phyloP scores from a whole-genome alignment of 2,113 vertebrate genomes.

The Takifugu bimaculatus region DNA sequence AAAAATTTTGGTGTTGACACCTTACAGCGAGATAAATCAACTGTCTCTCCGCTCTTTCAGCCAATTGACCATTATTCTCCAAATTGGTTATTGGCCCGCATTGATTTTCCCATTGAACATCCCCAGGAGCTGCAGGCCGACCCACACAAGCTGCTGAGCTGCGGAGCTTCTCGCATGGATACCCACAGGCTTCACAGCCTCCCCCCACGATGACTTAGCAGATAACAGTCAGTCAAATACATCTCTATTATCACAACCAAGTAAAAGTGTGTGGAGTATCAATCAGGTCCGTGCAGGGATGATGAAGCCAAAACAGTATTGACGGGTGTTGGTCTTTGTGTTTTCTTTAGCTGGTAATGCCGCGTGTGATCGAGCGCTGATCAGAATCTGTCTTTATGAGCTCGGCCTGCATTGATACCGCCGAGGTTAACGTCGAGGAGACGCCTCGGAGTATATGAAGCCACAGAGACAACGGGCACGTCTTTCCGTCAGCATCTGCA shows the following conservation, averaged over 20 bases:
- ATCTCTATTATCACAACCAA: conserved; percentile 41
- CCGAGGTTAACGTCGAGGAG: neutral
- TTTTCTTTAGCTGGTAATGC: conserved; percentile 18
- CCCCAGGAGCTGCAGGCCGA: conserved; percentile 44
- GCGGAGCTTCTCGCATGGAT: conserved; percentile 52
- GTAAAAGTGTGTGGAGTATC: neutral
- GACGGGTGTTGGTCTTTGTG: conserved; percentile 19
- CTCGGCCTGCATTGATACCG: conserved; percentile 15
- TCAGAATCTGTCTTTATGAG: conserved; percentile 17
- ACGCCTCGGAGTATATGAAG: conserved; percentile 41
- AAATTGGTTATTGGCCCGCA: conserved; percentile 64
- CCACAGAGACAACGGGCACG: conserved; percentile 30
- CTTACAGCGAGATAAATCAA: no score
- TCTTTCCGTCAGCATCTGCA: conserved; percentile 21
- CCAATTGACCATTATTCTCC: conserved; percentile 63
- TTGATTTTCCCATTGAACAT: conserved; percentile 64
- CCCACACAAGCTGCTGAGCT: conserved; percentile 44
- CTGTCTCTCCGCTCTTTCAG: conserved; percentile 28
- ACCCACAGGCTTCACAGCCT: conserved; percentile 36
- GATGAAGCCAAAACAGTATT: conserved; percentile 10
- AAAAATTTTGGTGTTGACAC: no score
- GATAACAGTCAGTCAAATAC: conserved; percentile 14
- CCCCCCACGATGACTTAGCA: conserved; percentile 46
- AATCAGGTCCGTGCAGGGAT: conserved; percentile 11
- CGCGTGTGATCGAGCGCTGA: conserved; percentile 33